Evolutionary conservation across 1,140 invertebrate species (phyloP), one percentile per base, ranked within the genome.

Genomic region (Delia radicum): DNA sequence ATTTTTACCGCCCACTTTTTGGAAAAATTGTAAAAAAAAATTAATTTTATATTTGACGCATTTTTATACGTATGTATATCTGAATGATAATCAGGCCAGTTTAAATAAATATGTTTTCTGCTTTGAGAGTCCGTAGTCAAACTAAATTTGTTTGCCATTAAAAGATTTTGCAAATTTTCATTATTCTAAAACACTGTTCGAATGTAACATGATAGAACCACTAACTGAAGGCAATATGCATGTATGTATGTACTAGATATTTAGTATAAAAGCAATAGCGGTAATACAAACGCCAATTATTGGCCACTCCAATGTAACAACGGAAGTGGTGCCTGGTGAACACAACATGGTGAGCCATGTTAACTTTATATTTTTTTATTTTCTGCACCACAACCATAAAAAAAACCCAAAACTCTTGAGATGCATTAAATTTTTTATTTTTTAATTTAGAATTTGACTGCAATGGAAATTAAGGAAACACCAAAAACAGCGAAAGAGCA

Each of bases 331-430:
- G n/a, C 18, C 65, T 33, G 65, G 65, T 69, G 65, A 69, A 69
- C 65, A 69, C 29, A 69, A 33, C 29, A 69, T 69, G 65, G 65
- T 69, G 65, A 69, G 65, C 65, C 65, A 69, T 33, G 65, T 37
- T 21, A 21, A 28, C 37, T n/a, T 18, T 13, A 5, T 18, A 10
- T 18, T 33, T 67, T 15, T 31, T 29, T 31, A 33, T 37, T 69
- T 69, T n/a, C 29, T 33, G n/a, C 27, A 69, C 65, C 65, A 13
- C 27, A 69, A 67, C n/a, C n/a, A n/a, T n/a, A n/a, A n/a, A n/a
- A n/a, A n/a, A n/a, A n/a, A n/a, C 63, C 65, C 65, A 69, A 69
- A 69, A 69, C 65, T 37, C 65, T 69, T 69, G 65, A 69, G 65
- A 69, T 69, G 65, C 37, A 31, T 69, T 69, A 33, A 21, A 1